A percentile compares a stretch with the other conserved stretches of the same genome.
phyloP scores from a whole-genome alignment of 2,113 vertebrate species.

The Chauna torquata region DNA sequence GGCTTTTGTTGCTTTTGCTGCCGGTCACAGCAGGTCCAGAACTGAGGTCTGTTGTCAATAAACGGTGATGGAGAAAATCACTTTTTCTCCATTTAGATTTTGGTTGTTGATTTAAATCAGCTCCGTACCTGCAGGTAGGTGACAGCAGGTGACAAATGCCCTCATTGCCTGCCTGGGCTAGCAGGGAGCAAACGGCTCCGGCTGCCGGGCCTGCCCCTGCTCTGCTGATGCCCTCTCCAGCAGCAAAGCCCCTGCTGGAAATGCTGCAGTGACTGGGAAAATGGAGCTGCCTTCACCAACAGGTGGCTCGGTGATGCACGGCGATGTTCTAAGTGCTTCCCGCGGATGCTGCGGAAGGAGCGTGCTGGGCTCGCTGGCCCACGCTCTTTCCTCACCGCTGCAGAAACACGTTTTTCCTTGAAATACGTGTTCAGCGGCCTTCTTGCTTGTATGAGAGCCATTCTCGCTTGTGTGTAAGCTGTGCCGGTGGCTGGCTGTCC shows the following conservation, averaged over 20 bases:
- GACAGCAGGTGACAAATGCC: neutral
- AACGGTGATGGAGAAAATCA: neutral
- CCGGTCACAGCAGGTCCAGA: neutral
- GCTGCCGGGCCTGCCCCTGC: neutral
- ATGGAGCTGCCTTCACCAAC: neutral
- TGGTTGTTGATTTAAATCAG: neutral
- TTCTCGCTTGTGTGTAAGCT: no score
- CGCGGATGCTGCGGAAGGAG: neutral
- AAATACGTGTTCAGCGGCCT: accelerated
- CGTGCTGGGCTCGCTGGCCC: neutral
- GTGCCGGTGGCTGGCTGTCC: no score
- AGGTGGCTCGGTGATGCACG: neutral
- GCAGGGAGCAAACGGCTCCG: neutral
- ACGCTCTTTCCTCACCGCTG: accelerated
- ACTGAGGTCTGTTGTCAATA: neutral
- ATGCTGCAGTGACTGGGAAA: neutral
- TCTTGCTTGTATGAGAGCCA: no score
- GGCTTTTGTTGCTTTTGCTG: neutral
- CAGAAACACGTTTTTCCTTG: neutral
- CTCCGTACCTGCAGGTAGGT: neutral
- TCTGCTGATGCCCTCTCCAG: neutral
- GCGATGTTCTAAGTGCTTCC: neutral
- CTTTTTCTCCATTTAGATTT: neutral
- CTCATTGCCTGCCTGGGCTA: neutral
- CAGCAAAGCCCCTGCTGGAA: neutral